Evolutionary conservation across 2,888 invertebrate genomes (phyloP), one percentile per base, ranked within the genome.

Genomic region (Eupithecia abbreviata): DNA sequence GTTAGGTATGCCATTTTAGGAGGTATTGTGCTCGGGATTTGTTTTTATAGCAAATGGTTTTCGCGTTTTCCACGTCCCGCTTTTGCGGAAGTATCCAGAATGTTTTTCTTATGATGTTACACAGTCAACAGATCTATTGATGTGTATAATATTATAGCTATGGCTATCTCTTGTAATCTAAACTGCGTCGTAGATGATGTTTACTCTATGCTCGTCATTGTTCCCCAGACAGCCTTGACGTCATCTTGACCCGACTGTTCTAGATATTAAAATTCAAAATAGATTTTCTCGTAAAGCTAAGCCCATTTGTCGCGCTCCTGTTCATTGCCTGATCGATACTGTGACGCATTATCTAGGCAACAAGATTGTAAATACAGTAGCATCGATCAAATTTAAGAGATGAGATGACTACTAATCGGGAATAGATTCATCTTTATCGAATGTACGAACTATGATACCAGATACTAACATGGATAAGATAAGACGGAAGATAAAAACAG

Each of bases 221-320:
- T 85, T 81, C 80, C 55, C 55, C 82, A 84, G 83, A 84, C 84
- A 84, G 79, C 85, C 86, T 87, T 87, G 88, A 86, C 85, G 85
- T 85, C 84, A 83, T 86, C 85, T 85, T 85, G 84, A 84, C 84
- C 85, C 82, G 83, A 83, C 84, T 83, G 84, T 82, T 82, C 84
- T 85, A 83, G 83, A 87, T 87, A 84, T 79, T 84, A 51, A 84
- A 74, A 82, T 82, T 85, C 68, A 80, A 85, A 87, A 86, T 85
- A 86, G 84, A 85, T 82, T 79, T 81, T 81, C 80, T 80, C 73
- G 71, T 82, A 75, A 79, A 78, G 77, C 83, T 81, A 81, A 82
- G 83, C 81, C 84, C 77, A 81, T 81, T 85, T 84, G 84, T 84
- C 81, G 84, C 78, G 77, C 81, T 76, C 73, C 74, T 71, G 79